Base-by-base conservation (phyloP, 2,797 vertebrate genomes). In the Enteromius unitaeniatus region DNA sequence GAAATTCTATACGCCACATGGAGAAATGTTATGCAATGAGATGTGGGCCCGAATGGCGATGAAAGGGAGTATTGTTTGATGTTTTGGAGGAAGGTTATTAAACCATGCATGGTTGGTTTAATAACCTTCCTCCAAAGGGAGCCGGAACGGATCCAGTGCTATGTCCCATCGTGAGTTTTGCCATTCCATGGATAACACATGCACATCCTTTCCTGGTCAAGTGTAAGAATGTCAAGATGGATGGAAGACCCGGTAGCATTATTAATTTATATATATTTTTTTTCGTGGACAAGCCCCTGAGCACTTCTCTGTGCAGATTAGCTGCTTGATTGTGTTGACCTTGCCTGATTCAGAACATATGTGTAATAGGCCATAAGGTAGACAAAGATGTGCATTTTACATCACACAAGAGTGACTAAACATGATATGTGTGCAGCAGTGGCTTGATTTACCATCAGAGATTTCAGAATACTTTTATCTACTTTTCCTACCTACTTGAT, bases 251-350 rank as follows among this genome's bases (percentile, higher is more conserved):
- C 6, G 28, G 19, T 42, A 6, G 58, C 45, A 15, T 74, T 72
- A 28, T 65, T 64, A 51, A 72, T 42, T 37, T 9, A 10, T 10
- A 42, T 42, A 2, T 10, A 2, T 42, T 53, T 62, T 14, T 47
- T 47, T 4, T 15, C 11, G 34, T 62, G 72, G 73, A 79, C 40
- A 64, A 70, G 9, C 51, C 37, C 49, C 40, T n/a, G 19, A 78
- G 84, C 3, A 9, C 64, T 79, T 51, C 72, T 80, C 80, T 64
- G 42, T 79, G 62, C 60, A 51, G 72, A 67, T 86, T 86, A 84
- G 76, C 65, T 82, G 84, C 69, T 83, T 84, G 69, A 67, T 72
- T 75, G 34, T 87, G 75, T 79, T 86, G 81, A 82, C 81, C 75
- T 77, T 82, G 81, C 78, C 78, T 55, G 78, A 58, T 67, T 81